A percentile compares a stretch with the other conserved stretches of the same genome.
These are phyloP conservation scores for Anneissia japonica DNA, from an alignment of 35 echinoderm and acorn worm species.

Conservation along the genomic window DNA sequence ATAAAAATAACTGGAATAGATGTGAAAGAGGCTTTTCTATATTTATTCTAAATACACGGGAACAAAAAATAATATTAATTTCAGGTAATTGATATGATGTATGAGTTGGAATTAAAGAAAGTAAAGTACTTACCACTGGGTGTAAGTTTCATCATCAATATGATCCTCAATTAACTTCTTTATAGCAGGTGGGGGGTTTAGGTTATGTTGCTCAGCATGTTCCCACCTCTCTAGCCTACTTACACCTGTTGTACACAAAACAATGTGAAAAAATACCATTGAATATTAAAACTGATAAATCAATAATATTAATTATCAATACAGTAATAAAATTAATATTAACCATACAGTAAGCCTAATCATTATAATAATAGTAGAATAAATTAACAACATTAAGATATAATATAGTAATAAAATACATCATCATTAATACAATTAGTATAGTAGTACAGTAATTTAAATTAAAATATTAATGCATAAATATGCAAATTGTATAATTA, in stretches of 20 bases:
- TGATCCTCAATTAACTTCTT: conserved; percentile 57
- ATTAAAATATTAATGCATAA: too few species aligned
- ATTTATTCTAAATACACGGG: background rate
- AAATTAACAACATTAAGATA: too few species aligned
- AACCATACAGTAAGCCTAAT: too few species aligned
- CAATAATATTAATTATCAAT: too few species aligned
- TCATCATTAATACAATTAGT: too few species aligned
- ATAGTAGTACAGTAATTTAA: too few species aligned
- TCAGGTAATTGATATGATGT: background rate
- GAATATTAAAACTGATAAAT: too few species aligned
- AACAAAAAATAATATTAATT: background rate
- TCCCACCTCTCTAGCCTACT: conserved; percentile 80
- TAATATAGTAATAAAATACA: too few species aligned
- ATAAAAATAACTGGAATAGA: background rate
- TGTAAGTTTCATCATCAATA: conserved; percentile 52
- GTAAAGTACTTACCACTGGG: conserved; percentile 61
- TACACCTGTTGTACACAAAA: conserved; percentile 41
- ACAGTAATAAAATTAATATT: too few species aligned
- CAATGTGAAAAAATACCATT: too few species aligned
- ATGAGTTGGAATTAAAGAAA: background rate
- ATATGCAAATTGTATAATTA: too few species aligned
- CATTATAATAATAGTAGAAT: too few species aligned
- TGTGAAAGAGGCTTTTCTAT: background rate
- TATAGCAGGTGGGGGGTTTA: conserved; percentile 58
- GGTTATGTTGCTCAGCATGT: conserved; percentile 50